Conservation (phyloP, 2,888 invertebrate genomes). For the Theretra japonica region DNA sequence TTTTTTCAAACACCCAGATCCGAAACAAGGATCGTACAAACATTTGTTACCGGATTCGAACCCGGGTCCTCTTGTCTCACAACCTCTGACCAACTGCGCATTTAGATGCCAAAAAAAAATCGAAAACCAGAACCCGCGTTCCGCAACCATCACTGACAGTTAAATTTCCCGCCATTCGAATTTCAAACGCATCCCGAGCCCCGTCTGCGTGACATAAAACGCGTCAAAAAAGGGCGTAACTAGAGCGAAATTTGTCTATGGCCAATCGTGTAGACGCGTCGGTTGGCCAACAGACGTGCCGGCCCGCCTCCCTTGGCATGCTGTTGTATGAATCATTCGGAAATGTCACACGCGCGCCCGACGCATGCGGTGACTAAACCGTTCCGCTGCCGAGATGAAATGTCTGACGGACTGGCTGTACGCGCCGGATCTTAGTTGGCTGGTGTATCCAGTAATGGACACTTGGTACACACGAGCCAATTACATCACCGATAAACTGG, state of each 20-base stretch:
- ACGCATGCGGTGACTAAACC: slow-evolving; percentile 13
- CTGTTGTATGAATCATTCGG: slow-evolving; percentile 25
- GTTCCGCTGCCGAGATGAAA: slow-evolving; percentile 1
- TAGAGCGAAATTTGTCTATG: slow-evolving; percentile 32
- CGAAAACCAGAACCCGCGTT: background rate
- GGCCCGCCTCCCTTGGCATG: slow-evolving; percentile 30
- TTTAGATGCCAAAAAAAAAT: too few species aligned
- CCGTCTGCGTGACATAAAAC: background rate
- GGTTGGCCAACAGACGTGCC: slow-evolving; percentile 4
- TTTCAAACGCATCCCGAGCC: background rate
- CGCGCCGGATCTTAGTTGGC: background rate
- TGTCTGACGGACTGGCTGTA: background rate
- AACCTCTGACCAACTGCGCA: too few species aligned
- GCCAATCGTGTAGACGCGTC: slow-evolving; percentile 22
- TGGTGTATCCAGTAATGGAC: background rate
- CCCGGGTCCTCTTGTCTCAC: too few species aligned
- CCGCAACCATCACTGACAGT: background rate
- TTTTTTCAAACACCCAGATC: too few species aligned
- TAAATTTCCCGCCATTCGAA: background rate
- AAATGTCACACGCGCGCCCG: slow-evolving; percentile 23
- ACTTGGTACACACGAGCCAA: background rate
- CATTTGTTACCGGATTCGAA: too few species aligned
- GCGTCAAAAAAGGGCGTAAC: slow-evolving; percentile 36
- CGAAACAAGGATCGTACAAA: too few species aligned
- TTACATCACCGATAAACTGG: too few species aligned